phyloP scores from a whole-genome alignment of 2,797 vertebrate species.

The Megalops cyprinoides region DNA sequence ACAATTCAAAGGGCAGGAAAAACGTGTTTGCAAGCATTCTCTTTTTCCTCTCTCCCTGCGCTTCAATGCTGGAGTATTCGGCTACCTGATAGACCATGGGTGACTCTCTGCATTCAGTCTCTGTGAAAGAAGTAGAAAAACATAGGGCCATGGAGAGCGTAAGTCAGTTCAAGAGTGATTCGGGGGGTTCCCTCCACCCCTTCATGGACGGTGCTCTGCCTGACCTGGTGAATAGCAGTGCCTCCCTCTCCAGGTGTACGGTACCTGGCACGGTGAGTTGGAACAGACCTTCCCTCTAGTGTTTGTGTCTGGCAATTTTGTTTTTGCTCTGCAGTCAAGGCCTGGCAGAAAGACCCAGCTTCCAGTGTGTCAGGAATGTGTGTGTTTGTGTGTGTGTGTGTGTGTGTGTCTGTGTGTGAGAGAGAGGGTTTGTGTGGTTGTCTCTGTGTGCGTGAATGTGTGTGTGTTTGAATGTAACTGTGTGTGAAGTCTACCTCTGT shows the following conservation, averaged over 20 bases:
- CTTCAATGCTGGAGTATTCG: slow-evolving; percentile 49
- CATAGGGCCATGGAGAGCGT: neutral
- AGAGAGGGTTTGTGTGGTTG: neutral
- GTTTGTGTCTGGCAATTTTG: neutral
- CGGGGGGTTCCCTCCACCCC: slow-evolving; percentile 17
- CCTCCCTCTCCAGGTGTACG: slow-evolving; percentile 27
- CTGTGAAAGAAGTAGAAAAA: slow-evolving; percentile 40
- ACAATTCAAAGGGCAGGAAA: slow-evolving; percentile 68
- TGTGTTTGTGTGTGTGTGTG: neutral
- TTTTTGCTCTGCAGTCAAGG: neutral
- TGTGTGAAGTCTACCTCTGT: too few relatives aligned
- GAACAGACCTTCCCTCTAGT: slow-evolving; percentile 41
- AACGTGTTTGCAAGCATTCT: slow-evolving; percentile 61
- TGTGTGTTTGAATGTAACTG: too few relatives aligned
- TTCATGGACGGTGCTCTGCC: slow-evolving; percentile 45
- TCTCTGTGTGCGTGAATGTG: neutral
- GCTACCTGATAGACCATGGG: slow-evolving; percentile 27
- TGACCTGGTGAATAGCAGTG: slow-evolving; percentile 47
- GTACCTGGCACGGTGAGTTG: slow-evolving; percentile 51
- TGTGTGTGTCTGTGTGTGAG: neutral
- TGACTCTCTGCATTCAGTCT: slow-evolving; percentile 39
- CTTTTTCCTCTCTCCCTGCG: slow-evolving; percentile 40
- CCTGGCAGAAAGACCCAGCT: neutral
- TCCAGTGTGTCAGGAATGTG: neutral
- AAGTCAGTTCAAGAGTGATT: slow-evolving; percentile 15